These are phyloP conservation scores for Paramormyrops kingsleyae DNA, from an alignment of 2,113 vertebrate genomes.

Conservation along the genomic window DNA sequence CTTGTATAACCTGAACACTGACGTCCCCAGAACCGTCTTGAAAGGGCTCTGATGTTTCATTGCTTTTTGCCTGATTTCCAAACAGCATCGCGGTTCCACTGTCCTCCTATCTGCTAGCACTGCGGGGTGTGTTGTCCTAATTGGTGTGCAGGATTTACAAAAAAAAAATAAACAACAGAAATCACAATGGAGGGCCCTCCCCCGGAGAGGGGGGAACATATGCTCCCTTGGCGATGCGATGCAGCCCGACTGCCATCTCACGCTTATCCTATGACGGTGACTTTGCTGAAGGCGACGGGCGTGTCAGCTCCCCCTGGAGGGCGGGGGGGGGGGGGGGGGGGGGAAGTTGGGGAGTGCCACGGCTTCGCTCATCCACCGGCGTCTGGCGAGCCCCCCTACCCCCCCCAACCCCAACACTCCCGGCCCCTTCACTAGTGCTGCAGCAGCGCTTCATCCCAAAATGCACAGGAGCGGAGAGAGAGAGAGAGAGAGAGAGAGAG, in stretches of 20 bases:
- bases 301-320: not conserved
- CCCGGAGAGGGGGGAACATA: not conserved
- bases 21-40: not conserved
- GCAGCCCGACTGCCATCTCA: not conserved
- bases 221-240: not conserved
- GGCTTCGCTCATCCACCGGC: not conserved
- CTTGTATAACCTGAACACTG: not conserved
- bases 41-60: not conserved
- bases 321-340: no score
- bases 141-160: not conserved
- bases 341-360: no score
- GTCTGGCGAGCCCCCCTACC: not conserved
- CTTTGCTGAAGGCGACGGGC: not conserved
- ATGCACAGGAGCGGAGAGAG: not conserved
- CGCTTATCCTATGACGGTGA: not conserved
- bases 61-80: not conserved
- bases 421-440: not conserved
- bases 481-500: slow-evolving; percentile 8
- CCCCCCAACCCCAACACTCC: not conserved
- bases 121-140: not conserved
- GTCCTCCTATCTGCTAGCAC: slow-evolving; percentile 3
- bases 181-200: not conserved
- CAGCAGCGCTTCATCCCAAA: not conserved
- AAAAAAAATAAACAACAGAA: not conserved
- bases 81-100: slow-evolving; percentile 14